phyloP scores from a whole-genome alignment of 92 coral and sea anemone genomes.

The Isaurus tuberculatus region DNA sequence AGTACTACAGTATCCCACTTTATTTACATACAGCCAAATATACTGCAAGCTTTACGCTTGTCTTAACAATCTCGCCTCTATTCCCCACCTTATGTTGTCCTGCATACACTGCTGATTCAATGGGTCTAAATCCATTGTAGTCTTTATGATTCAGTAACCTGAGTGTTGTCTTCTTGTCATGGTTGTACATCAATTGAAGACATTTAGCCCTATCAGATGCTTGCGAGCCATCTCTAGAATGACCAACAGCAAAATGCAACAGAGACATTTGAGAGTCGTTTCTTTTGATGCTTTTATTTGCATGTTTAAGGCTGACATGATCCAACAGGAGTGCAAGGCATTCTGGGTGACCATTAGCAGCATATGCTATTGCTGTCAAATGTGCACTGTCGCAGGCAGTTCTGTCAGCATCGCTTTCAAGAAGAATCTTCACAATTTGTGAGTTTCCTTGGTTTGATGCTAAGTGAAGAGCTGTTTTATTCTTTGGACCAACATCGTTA shows the following conservation, averaged over 20 bases:
- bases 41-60: no score
- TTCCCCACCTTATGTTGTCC: conserved; percentile 84
- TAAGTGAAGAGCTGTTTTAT: conserved; percentile 80
- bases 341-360: conserved; percentile 82
- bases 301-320: conserved; percentile 55
- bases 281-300: conserved; percentile 54
- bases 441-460: conserved; percentile 78
- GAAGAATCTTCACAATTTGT: conserved; percentile 71
- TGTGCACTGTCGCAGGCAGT: conserved; percentile 73
- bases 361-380: conserved; percentile 86
- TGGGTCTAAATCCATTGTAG: conserved; percentile 63
- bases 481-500: conserved; percentile 72
- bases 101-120: conserved; percentile 83
- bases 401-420: conserved; percentile 71
- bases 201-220: conserved; percentile 65
- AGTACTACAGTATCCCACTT: no score
- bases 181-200: conserved; percentile 73
- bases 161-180: conserved; percentile 61
- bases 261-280: conserved; percentile 65
- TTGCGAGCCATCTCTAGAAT: conserved; percentile 57
- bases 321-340: conserved; percentile 70
- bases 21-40: no score
- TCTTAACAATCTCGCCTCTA: not conserved
- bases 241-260: conserved; percentile 83
- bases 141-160: conserved; percentile 70